Base-by-base conservation (phyloP, 2,888 invertebrate genomes). In the Thysanoteuthis rhombus region DNA sequence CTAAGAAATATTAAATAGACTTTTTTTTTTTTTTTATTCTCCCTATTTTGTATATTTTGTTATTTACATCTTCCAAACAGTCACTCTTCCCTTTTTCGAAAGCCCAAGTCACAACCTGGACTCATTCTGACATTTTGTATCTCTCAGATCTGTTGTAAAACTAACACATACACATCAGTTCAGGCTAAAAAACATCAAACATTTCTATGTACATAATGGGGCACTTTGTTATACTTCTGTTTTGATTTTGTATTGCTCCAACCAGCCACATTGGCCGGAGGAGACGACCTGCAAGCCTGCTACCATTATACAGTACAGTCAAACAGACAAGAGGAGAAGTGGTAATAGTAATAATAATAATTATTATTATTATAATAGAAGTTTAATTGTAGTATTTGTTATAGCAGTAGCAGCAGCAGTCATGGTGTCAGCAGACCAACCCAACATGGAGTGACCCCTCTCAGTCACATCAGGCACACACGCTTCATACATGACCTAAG, bases 161-260 rank as follows among this genome's bases (percentile, higher is more conserved):
- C 75, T 75, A 75, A 75, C 75, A 75, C 75, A 19, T 75, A 75
- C 58, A 28, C 36, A n/a, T 75, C 19, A 75, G 75, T 75, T 75
- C 75, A 75, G 75, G n/a, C n/a, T 75, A 75, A 36, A 75, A 75
- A 75, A 75, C n/a, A n/a, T 16, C 1, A n/a, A 75, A n/a, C n/a
- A n/a, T n/a, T 75, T 75, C 75, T 75, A 75, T 75, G 75, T 75
- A 75, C 75, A 75, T n/a, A 75, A 75, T 75, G 75, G 75, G 75
- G 75, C 75, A 75, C 75, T 75, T 75, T 75, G 75, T 75, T 36
- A 75, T 75, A 75, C n/a, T 75, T 75, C 1, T 36, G n/a, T 36
- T 75, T 75, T 58, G 58, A 58, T 58, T 58, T 58, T 32, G 32
- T 58, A 32, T 75, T 75, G 36, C 75, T 75, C 75, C 36, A 16